Evolutionary conservation across 1,140 invertebrate genomes (phyloP), one percentile per base, ranked within the genome.

Genomic region (Trichonephila inaurata): DNA sequence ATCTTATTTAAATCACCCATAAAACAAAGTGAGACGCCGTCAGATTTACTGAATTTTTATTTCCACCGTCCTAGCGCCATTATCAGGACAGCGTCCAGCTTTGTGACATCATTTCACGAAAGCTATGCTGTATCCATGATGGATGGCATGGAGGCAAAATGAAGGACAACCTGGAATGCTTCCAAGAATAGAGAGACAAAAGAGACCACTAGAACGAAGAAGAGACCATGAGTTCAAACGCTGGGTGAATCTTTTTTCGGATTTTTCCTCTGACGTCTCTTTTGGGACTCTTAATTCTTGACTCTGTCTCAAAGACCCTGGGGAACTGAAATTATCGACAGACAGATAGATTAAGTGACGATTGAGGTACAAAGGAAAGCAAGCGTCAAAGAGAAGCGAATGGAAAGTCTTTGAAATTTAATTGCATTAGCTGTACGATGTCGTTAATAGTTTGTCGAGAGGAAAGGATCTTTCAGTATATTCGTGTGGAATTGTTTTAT

Each of bases 351-450:
- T 69, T 69, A 69, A 69, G n/a, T 14, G 24, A 69, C 66, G 24
- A 24, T 69, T 24, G 10, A 12, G n/a, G 66, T 69, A 69, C n/a
- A 69, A 69, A 69, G n/a, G 66, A 24, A 69, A 24, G 66, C 21
- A 24, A 24, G 3, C n/a, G n/a, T 24, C n/a, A 66, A 69, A n/a
- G 24, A 24, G 66, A 10, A 28, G 19, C 66, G 21, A 69, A 14
- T n/a, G 66, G 24, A 12, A 69, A 24, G 66, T n/a, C 66, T 69
- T 69, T 69, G 66, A 69, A 69, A 69, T 69, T 69, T 24, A 69
- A 69, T 69, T 69, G 66, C n/a, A 69, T 69, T 69, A n/a, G 21
- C 24, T 3, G 24, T 24, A 69, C 24, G 24, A 69, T 7, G 66
- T 24, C n/a, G 24, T 24, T 69, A 24, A 24, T 69, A 69, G n/a